Base-by-base conservation (phyloP, 2,888 invertebrate genomes). In the Sabellastarte sp. region DNA sequence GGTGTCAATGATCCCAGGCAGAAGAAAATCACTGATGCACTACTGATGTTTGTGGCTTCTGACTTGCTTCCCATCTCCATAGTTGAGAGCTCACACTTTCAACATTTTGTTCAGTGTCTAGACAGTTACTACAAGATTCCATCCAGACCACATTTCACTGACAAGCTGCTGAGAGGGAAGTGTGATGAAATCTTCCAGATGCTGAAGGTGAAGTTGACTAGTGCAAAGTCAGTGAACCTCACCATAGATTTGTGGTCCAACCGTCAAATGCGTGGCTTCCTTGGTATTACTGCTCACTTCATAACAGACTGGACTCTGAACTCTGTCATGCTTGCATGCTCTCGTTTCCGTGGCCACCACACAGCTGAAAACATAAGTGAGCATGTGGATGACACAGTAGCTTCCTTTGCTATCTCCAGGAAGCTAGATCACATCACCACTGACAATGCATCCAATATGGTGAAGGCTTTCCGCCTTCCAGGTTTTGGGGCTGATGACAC, bases 221-320 rank as follows among this genome's bases (percentile, higher is more conserved):
- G 32, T n/a, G 58, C 51, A 20, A 24, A 58, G 5, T 4, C n/a
- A 52, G 60, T 60, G n/a, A 1, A 32, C 50, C 20, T 57, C 2
- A 64, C 64, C 3, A 26, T 61, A 15, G 64, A 64, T 50, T 4
- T 62, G 4, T 57, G 61, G 64, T 50, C 61, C 41, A 57, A 51
- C 26, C 50, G 61, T 15, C 24, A 57, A 28, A 64, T 64, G 57
- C 24, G 57, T 24, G 24, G 33, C 4, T 57, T 62, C 33, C 31
- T 61, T 50, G 61, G 61, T n/a, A 64, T 64, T 24, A 64, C 64
- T 29, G 61, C 32, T 20, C 64, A 64, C 32, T 55, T 29, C 41
- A 56, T 56, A 5, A 24, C 32, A 2, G 24, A 61, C 33, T 56
- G 29, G 20, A 26, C 32, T 26, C 4, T 61, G 41, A 20, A 56